Evolutionary conservation across 1,140 invertebrate species (phyloP).

Genomic region (Aphis gossypii): DNA sequence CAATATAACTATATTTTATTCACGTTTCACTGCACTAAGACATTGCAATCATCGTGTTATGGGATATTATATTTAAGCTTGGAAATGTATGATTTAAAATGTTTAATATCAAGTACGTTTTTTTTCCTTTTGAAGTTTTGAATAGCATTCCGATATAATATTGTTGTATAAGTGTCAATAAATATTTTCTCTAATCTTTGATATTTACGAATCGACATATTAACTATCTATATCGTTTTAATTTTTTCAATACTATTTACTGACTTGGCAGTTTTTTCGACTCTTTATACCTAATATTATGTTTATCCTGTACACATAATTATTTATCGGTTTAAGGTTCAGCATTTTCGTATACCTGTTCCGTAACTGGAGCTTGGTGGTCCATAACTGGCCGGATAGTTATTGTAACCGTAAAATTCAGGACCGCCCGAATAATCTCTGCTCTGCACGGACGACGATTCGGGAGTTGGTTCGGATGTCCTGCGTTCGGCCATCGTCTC

Average conservation of each 20-base stretch:
- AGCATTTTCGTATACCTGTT: neutral
- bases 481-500: neutral
- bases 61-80: neutral
- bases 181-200: neutral
- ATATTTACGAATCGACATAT: neutral
- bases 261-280: neutral
- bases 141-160: neutral
- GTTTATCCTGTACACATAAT: neutral
- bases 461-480: neutral
- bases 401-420: constrained; percentile 46
- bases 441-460: constrained; percentile 41
- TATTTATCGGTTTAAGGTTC: neutral
- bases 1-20: neutral
- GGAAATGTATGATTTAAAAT: neutral
- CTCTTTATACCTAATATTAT: neutral
- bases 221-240: neutral
- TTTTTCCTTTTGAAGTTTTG: neutral
- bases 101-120: neutral
- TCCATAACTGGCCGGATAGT: constrained; percentile 43
- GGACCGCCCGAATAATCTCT: constrained; percentile 49
- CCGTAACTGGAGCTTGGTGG: constrained; percentile 45
- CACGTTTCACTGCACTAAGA: neutral
- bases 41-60: neutral
- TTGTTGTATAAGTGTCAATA: neutral
- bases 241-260: no score